Conservation (phyloP, 2,797 vertebrate genomes). For the Arctocebus calabarensis region DNA sequence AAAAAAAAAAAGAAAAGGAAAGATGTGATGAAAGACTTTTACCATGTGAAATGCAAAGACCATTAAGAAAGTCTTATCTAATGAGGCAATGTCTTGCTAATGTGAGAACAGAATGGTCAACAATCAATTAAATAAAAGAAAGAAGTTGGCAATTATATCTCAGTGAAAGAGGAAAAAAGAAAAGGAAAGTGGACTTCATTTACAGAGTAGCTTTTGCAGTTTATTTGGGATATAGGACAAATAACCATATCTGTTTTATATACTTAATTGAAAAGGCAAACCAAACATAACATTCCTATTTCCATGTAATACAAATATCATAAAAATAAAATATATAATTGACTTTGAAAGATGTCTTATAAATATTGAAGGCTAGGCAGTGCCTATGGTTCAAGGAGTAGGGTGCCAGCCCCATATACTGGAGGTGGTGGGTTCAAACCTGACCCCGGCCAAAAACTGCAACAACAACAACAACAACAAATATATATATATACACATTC, state of each 20-base stretch:
- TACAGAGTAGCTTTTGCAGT: background rate
- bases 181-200: background rate
- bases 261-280: background rate
- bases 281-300: background rate
- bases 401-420: too few species aligned
- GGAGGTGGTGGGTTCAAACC: too few species aligned
- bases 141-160: background rate
- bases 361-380: background rate
- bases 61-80: slow-evolving; percentile 44
- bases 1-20: background rate
- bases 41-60: background rate
- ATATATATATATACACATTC: too few species aligned
- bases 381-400: too few species aligned
- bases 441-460: too few species aligned
- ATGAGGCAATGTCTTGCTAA: background rate
- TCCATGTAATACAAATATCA: background rate
- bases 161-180: slow-evolving; percentile 6
- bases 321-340: background rate
- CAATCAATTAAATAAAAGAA: background rate
- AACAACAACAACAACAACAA: too few species aligned
- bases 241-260: background rate
- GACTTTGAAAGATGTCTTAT: background rate
- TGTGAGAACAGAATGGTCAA: background rate
- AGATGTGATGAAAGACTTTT: background rate
- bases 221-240: background rate